These are phyloP conservation scores for Drosophila quadrilineata DNA, from an alignment of 1,140 invertebrate species.

Conservation along the genomic window DNA sequence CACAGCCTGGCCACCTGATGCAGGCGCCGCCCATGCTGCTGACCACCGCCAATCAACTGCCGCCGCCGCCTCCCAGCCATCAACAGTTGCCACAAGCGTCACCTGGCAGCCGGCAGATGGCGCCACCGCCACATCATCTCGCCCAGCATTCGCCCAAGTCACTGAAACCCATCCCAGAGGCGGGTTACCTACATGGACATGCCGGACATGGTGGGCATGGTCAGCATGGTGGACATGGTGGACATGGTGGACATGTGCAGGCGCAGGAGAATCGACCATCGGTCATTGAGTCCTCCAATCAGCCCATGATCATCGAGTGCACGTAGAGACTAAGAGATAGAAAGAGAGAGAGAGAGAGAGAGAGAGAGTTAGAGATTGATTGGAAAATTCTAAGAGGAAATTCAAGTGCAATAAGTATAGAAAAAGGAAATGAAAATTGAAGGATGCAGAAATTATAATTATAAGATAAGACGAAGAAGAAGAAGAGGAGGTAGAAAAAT, in stretches of 20 bases:
- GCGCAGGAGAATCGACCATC: constrained; percentile 87
- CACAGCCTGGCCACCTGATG: constrained; percentile 28
- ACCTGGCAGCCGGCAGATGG: constrained; percentile 71
- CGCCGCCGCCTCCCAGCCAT: constrained; percentile 81
- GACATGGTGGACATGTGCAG: constrained; percentile 69
- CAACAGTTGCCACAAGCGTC: constrained; percentile 64
- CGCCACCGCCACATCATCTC: constrained; percentile 20
- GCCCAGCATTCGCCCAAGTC: constrained; percentile 51
- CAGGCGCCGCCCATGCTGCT: constrained; percentile 65
- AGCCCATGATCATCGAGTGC: constrained; percentile 93
- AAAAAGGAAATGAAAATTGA: no score
- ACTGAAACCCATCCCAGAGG: constrained; percentile 69
- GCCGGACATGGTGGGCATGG: neutral
- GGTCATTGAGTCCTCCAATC: constrained; percentile 91
- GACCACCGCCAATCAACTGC: constrained; percentile 81
- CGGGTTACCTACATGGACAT: constrained; percentile 69
- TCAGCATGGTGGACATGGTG: constrained; percentile 46
- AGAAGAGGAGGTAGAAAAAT: constrained; percentile 19
- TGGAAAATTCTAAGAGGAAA: constrained; percentile 34
- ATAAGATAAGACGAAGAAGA: constrained; percentile 25
- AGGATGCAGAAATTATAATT: no score
- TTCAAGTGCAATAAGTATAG: constrained; percentile 75
- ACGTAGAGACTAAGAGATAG: constrained; percentile 84
- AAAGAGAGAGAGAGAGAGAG: neutral
- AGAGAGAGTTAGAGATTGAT: constrained; percentile 31